phyloP scores from a whole-genome alignment of 2,113 vertebrate species.

The Pseudonaja textilis region DNA sequence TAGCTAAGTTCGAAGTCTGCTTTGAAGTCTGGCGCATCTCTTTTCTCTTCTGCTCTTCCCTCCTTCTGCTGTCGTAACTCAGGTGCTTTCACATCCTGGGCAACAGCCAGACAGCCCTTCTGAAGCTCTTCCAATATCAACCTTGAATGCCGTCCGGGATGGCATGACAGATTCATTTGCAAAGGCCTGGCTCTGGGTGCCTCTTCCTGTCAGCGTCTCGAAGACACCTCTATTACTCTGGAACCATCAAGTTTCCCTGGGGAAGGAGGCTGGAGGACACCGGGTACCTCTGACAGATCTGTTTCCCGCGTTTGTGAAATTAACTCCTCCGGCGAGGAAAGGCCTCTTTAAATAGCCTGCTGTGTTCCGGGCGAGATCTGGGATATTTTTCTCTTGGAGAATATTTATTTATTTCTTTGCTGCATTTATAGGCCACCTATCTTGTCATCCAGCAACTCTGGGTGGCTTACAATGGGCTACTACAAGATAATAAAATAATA shows the following conservation, averaged over 20 bases:
- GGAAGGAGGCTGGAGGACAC: background rate
- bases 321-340: background rate
- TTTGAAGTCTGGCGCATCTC: no score
- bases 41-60: no score
- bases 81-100: background rate
- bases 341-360: background rate
- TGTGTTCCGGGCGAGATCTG: background rate
- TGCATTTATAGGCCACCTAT: no score
- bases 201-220: background rate
- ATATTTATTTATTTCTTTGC: background rate
- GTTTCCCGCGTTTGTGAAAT: background rate
- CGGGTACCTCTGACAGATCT: background rate
- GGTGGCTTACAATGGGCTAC: background rate
- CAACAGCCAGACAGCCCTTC: conserved; percentile 7
- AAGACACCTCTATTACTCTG: background rate
- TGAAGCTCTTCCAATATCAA: background rate
- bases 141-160: background rate
- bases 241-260: background rate
- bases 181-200: background rate
- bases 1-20: no score
- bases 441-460: no score
- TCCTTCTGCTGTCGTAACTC: background rate
- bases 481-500: background rate
- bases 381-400: background rate
- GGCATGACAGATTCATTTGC: conserved; percentile 51